Percentiles rank a stretch among this genome's conserved stretches.
Evolutionary conservation across 2,888 invertebrate genomes (phyloP).

Genomic region (Phasia obesa): DNA sequence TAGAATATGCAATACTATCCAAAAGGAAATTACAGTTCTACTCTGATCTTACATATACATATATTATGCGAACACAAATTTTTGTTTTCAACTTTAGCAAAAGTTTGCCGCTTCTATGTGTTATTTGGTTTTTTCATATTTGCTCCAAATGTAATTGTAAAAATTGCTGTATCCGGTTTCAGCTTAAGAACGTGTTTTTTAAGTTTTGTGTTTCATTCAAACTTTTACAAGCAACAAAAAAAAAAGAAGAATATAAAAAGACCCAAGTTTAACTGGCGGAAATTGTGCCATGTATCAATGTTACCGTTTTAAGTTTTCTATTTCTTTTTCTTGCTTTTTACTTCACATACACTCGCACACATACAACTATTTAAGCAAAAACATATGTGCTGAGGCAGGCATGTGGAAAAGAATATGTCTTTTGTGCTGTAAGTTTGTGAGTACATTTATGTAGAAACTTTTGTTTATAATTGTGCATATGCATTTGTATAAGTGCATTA

Average conservation of each 20-base stretch:
- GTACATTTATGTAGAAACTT: slow-evolving; percentile 32
- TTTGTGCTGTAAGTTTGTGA: slow-evolving; percentile 11
- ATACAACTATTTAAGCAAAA: neutral
- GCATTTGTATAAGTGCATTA: slow-evolving; percentile 32
- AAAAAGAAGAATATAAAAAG: slow-evolving; percentile 27
- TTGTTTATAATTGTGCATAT: slow-evolving; percentile 37
- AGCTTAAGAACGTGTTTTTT: slow-evolving; percentile 26
- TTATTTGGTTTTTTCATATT: slow-evolving; percentile 26
- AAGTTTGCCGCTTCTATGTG: slow-evolving; percentile 22
- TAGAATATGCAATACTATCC: no score
- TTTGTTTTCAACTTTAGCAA: neutral
- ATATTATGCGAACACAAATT: no score
- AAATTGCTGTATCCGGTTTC: slow-evolving; percentile 60
- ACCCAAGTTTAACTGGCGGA: slow-evolving; percentile 52
- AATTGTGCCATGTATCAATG: slow-evolving; percentile 67
- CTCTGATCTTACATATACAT: neutral
- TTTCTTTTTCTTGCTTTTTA: slow-evolving; percentile 43
- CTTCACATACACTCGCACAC: neutral
- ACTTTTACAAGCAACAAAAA: slow-evolving; percentile 6
- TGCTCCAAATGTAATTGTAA: slow-evolving; percentile 57
- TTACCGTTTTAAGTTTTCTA: slow-evolving; percentile 62
- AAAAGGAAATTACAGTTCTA: neutral
- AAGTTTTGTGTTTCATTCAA: slow-evolving; percentile 6
- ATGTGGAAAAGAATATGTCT: slow-evolving; percentile 15
- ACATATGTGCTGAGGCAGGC: slow-evolving; percentile 1